Conservation (phyloP, 2,113 vertebrate species). For the Gnathonemus echidnorhynchus region DNA sequence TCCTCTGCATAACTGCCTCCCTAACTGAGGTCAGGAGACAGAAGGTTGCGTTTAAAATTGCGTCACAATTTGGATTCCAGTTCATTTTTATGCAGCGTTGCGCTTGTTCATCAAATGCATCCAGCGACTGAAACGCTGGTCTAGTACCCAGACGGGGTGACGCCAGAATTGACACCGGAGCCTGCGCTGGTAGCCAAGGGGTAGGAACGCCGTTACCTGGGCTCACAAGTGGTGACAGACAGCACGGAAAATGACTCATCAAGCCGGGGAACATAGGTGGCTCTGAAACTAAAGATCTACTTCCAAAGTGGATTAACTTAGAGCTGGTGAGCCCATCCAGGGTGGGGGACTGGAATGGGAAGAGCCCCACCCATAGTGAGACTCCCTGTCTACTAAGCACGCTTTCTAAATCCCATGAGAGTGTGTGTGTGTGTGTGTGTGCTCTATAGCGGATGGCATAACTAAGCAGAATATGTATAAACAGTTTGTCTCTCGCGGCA, state of each 20-base stretch:
- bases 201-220: neutral
- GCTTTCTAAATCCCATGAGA: neutral
- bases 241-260: neutral
- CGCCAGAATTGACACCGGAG: neutral
- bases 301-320: neutral
- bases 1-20: neutral
- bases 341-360: neutral
- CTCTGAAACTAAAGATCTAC: neutral
- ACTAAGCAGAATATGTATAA: conserved; percentile 14
- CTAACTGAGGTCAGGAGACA: neutral
- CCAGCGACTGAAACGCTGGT: neutral
- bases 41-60: neutral
- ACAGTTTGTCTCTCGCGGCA: conserved; percentile 8
- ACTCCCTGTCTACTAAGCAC: neutral
- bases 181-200: neutral
- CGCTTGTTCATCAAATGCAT: neutral
- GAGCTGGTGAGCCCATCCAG: neutral
- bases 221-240: neutral
- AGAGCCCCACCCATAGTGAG: neutral
- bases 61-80: neutral
- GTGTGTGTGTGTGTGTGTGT: neutral
- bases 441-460: neutral
- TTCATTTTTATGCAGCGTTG: neutral
- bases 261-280: neutral
- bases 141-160: neutral